Evolutionary conservation across 92 coral and sea anemone genomes (phyloP).

Genomic region (Porites cylindrica): DNA sequence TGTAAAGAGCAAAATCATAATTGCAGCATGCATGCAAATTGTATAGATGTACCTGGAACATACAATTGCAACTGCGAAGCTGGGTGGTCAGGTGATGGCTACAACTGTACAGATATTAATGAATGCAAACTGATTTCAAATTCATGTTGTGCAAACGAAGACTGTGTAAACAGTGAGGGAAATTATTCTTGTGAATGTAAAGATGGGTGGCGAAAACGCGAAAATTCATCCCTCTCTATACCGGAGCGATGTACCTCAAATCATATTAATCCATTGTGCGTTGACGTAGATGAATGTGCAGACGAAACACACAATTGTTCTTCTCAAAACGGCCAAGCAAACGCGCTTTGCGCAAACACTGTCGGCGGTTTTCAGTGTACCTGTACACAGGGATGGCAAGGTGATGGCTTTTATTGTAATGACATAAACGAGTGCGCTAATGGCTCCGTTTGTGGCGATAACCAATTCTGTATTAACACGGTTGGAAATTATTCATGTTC

Average conservation of each 20-base stretch:
- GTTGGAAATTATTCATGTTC: slow-evolving; percentile 63
- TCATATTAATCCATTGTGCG: background rate
- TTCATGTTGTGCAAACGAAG: slow-evolving; percentile 62
- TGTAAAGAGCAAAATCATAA: slow-evolving; percentile 47
- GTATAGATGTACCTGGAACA: slow-evolving; percentile 57
- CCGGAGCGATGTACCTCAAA: background rate
- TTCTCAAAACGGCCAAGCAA: slow-evolving; percentile 40
- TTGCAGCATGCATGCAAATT: slow-evolving; percentile 56
- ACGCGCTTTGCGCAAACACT: slow-evolving; percentile 52
- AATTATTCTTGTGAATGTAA: slow-evolving; percentile 59
- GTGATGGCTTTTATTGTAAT: slow-evolving; percentile 67
- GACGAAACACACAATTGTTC: slow-evolving; percentile 71
- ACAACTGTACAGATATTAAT: slow-evolving; percentile 56
- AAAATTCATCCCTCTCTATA: background rate
- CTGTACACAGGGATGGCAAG: slow-evolving; percentile 64
- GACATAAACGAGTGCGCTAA: slow-evolving; percentile 66
- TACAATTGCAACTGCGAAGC: slow-evolving; percentile 51
- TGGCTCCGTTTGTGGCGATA: slow-evolving; percentile 46
- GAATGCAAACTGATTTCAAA: slow-evolving; percentile 52
- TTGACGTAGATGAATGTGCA: slow-evolving; percentile 67
- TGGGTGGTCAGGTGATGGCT: slow-evolving; percentile 70
- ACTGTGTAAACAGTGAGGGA: slow-evolving; percentile 69
- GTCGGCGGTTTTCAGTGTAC: slow-evolving; percentile 66
- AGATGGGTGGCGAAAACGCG: slow-evolving; percentile 57
- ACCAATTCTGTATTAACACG: slow-evolving; percentile 58